phyloP scores from a whole-genome alignment of 2,113 vertebrate species.

The Colaptes auratus region DNA sequence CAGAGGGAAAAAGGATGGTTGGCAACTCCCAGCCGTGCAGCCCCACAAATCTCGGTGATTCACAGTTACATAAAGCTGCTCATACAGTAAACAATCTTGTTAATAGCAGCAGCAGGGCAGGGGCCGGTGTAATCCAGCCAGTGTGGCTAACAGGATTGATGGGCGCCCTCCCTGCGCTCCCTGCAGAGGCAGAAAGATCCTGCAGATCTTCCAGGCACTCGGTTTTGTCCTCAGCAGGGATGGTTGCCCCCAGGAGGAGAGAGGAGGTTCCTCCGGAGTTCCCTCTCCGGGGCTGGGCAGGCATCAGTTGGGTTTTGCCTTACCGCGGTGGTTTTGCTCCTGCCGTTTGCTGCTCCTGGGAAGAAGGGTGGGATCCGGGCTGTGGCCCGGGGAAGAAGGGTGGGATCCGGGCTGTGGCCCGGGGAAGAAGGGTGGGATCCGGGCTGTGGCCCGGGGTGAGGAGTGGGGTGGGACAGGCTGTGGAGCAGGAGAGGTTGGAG shows the following conservation, averaged over 20 bases:
- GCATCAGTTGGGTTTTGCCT: not conserved
- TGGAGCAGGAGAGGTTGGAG: not conserved
- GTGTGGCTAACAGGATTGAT: slow-evolving; percentile 62
- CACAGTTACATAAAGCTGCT: slow-evolving; percentile 55
- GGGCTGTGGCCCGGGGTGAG: not conserved
- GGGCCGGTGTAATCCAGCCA: slow-evolving; percentile 40
- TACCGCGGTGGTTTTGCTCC: fast-evolving
- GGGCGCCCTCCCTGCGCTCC: not conserved
- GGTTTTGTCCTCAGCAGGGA: not conserved
- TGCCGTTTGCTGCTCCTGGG: not conserved
- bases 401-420: no score
- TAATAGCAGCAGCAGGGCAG: slow-evolving; percentile 54
- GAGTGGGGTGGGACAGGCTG: not conserved
- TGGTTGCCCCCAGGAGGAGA: not conserved
- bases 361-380: not conserved
- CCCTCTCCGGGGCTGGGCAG: fast-evolving
- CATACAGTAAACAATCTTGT: slow-evolving; percentile 56
- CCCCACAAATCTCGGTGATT: not conserved
- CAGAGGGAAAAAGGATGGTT: not conserved
- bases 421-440: no score
- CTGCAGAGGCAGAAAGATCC: slow-evolving; percentile 7
- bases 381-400: not conserved
- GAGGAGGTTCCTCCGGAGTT: not conserved
- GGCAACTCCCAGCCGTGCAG: slow-evolving; percentile 28
- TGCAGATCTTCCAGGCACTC: slow-evolving; percentile 11